These are phyloP conservation scores for Phoenicopterus ruber DNA, from an alignment of 2,113 vertebrate species.

Conservation along the genomic window DNA sequence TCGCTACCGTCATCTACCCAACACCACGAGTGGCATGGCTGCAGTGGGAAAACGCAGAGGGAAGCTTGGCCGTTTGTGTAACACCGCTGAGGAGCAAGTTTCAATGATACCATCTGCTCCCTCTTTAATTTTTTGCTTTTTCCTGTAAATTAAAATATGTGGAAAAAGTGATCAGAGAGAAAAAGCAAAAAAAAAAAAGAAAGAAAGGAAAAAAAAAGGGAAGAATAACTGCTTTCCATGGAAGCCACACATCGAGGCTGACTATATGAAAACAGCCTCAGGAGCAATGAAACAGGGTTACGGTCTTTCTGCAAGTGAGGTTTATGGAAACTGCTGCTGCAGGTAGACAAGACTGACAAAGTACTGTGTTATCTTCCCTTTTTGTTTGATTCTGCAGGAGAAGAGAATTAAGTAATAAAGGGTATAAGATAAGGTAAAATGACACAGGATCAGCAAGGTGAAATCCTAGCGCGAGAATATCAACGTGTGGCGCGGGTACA, in stretches of 20 bases:
- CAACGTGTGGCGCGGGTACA: not conserved
- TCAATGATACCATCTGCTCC: not conserved
- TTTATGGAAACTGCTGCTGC: not conserved
- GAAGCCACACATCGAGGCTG: not conserved
- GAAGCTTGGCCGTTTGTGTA: accelerated
- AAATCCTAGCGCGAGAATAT: not conserved
- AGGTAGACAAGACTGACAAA: not conserved
- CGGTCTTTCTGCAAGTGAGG: conserved; percentile 42
- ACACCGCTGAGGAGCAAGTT: not conserved
- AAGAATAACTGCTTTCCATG: not conserved
- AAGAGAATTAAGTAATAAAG: not conserved
- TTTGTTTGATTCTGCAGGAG: not conserved
- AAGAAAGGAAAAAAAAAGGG: too few relatives aligned
- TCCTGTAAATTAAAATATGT: not conserved
- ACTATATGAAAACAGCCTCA: not conserved
- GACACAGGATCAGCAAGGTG: not conserved
- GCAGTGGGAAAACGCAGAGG: not conserved
- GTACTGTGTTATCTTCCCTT: not conserved
- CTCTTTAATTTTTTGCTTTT: not conserved
- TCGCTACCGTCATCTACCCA: not conserved
- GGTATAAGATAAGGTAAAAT: not conserved
- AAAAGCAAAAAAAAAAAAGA: too few relatives aligned
- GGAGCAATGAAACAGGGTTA: conserved; percentile 68
- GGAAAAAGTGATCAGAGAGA: not conserved
- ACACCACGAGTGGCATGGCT: accelerated